phyloP scores from a whole-genome alignment of 1,140 invertebrate species.

The Drosophila nigrodunni region DNA sequence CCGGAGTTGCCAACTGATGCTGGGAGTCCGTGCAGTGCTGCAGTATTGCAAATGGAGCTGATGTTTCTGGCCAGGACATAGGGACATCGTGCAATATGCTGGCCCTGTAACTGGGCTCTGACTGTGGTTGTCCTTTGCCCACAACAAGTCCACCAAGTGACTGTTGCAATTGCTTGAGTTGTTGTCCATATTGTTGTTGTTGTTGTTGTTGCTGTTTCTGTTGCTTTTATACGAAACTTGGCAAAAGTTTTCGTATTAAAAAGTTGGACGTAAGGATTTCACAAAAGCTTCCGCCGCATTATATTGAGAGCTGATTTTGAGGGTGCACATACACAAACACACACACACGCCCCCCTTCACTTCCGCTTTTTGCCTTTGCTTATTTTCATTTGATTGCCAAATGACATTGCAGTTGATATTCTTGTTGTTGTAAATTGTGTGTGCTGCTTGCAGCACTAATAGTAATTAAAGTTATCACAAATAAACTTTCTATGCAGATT shows the following conservation, averaged over 20 bases:
- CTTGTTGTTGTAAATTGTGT: constrained; percentile 28
- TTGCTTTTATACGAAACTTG: constrained; percentile 72
- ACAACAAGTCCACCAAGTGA: constrained; percentile 81
- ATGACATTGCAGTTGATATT: constrained; percentile 61
- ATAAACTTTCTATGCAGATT: constrained; percentile 66
- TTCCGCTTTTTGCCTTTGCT: constrained; percentile 17
- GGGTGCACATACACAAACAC: constrained; percentile 40
- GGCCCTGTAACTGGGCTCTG: not conserved
- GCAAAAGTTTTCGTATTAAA: constrained; percentile 82
- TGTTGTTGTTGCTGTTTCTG: constrained; percentile 42
- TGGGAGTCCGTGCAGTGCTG: constrained; percentile 2
- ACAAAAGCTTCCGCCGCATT: constrained; percentile 81
- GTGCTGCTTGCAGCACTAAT: constrained; percentile 57
- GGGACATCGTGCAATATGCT: constrained; percentile 56
- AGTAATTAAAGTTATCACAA: constrained; percentile 78
- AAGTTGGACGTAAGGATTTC: constrained; percentile 82
- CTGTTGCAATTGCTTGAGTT: constrained; percentile 78
- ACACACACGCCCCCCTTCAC: constrained; percentile 5
- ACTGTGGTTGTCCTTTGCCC: constrained; percentile 62
- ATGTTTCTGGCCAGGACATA: constrained; percentile 43
- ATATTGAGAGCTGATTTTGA: constrained; percentile 82
- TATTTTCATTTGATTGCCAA: constrained; percentile 72
- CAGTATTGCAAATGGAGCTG: not conserved
- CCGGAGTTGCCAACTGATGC: constrained; percentile 25
- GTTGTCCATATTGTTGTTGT: constrained; percentile 50